phyloP scores from a whole-genome alignment of 2,113 vertebrate species.

The Otolemur garnettii region DNA sequence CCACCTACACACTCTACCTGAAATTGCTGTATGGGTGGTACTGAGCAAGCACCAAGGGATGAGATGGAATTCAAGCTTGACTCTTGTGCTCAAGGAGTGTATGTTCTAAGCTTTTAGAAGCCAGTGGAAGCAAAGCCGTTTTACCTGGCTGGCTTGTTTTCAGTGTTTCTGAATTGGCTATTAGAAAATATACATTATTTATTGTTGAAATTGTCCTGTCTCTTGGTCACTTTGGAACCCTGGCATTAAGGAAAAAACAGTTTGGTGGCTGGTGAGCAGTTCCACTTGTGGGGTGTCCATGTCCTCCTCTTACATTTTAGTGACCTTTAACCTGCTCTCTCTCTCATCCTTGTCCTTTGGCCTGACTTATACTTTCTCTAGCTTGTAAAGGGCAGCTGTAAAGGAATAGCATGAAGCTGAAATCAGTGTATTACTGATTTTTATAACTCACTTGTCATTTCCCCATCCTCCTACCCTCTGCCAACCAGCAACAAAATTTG shows the following conservation, averaged over 20 bases:
- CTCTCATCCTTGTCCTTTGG: neutral
- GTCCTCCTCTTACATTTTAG: neutral
- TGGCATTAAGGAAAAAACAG: neutral
- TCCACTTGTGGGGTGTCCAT: too few relatives aligned
- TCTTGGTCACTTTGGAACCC: neutral
- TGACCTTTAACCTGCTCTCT: neutral
- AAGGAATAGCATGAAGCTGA: neutral
- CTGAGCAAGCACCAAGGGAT: neutral
- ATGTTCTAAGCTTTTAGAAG: neutral
- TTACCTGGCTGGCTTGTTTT: conserved; percentile 49
- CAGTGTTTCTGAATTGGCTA: neutral
- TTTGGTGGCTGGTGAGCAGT: neutral
- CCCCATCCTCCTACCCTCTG: fast-evolving
- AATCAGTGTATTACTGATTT: neutral
- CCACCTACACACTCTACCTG: too few relatives aligned
- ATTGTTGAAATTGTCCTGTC: neutral
- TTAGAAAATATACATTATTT: conserved; percentile 26
- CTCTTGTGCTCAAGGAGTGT: neutral
- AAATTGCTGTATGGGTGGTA: neutral
- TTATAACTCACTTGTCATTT: neutral
- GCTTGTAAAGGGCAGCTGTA: neutral
- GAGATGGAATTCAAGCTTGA: neutral
- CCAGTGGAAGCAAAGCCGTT: neutral
- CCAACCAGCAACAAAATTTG: neutral
- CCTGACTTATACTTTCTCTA: neutral